These are phyloP conservation scores for Agonopterix alstromeriana DNA, from an alignment of 2,888 invertebrate genomes.

Conservation along the genomic window DNA sequence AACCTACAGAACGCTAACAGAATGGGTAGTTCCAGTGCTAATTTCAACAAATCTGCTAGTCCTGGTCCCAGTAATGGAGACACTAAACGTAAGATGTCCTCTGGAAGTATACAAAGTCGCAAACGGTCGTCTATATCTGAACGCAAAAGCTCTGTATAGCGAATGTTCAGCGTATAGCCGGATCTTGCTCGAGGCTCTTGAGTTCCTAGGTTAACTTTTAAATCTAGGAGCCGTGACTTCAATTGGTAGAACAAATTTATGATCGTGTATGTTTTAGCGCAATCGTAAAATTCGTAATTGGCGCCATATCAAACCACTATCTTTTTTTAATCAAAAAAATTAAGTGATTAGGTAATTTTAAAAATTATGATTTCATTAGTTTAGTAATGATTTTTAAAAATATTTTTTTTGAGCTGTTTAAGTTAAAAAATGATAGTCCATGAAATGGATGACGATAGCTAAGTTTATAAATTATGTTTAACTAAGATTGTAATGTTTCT, in stretches of 20 bases:
- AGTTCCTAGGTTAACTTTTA: neutral
- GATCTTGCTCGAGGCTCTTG: constrained; percentile 2
- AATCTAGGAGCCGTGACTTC: neutral
- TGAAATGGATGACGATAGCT: constrained; percentile 53
- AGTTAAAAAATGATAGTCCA: constrained; percentile 35
- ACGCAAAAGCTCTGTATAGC: constrained; percentile 67
- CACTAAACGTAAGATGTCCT: constrained; percentile 67
- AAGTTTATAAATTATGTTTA: constrained; percentile 41
- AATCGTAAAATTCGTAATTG: constrained; percentile 13
- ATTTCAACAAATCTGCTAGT: constrained; percentile 42
- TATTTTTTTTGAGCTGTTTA: constrained; percentile 24
- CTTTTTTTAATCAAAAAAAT: constrained; percentile 16
- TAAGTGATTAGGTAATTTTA: constrained; percentile 26
- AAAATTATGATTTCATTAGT: constrained; percentile 24
- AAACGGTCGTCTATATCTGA: constrained; percentile 66
- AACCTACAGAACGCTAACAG: constrained; percentile 55
- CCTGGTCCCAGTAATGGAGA: constrained; percentile 39
- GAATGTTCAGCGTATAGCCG: constrained; percentile 20
- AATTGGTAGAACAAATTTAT: constrained; percentile 5
- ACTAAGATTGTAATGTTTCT: constrained; percentile 17
- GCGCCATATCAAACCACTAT: constrained; percentile 34
- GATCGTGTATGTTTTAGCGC: constrained; percentile 5
- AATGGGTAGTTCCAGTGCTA: constrained; percentile 41
- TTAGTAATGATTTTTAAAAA: constrained; percentile 14
- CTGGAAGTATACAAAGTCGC: constrained; percentile 62